Evolutionary conservation across 2,797 vertebrate species (phyloP).

Genomic region (Aratinga solstitialis): DNA sequence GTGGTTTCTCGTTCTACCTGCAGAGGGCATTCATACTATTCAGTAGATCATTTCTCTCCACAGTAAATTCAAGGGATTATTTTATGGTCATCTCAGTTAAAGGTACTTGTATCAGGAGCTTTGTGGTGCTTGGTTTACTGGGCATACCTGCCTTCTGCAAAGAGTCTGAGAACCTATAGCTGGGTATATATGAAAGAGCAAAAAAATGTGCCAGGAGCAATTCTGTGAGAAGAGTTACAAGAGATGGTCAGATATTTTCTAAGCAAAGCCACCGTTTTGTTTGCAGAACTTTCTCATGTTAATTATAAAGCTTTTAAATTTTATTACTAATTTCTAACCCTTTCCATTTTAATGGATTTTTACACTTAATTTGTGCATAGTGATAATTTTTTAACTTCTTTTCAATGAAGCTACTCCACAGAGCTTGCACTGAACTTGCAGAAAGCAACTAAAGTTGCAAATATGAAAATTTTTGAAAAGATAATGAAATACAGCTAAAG

Average conservation of each 20-base stretch:
- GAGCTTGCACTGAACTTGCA: neutral
- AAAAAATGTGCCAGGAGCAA: neutral
- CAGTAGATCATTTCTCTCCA: neutral
- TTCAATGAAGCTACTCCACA: neutral
- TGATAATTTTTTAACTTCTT: neutral
- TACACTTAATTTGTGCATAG: neutral
- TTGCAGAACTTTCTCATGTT: neutral
- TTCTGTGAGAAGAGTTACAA: neutral
- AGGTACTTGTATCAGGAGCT: neutral
- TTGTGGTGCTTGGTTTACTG: neutral
- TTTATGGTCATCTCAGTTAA: neutral
- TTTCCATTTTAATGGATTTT: neutral
- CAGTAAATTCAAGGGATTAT: neutral
- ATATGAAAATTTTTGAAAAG: neutral
- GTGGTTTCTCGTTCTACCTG: neutral
- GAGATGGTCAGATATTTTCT: neutral
- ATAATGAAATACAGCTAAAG: neutral
- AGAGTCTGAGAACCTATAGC: neutral
- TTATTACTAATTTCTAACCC: neutral
- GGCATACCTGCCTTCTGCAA: neutral
- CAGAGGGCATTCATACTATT: conserved; percentile 46
- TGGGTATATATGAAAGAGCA: neutral
- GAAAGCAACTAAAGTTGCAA: neutral
- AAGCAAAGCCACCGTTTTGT: neutral
- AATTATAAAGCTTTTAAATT: neutral